Percentiles rank a stretch among this genome's conserved stretches.
Conservation (phyloP, 2,113 vertebrate species). For the Galbula dea region DNA sequence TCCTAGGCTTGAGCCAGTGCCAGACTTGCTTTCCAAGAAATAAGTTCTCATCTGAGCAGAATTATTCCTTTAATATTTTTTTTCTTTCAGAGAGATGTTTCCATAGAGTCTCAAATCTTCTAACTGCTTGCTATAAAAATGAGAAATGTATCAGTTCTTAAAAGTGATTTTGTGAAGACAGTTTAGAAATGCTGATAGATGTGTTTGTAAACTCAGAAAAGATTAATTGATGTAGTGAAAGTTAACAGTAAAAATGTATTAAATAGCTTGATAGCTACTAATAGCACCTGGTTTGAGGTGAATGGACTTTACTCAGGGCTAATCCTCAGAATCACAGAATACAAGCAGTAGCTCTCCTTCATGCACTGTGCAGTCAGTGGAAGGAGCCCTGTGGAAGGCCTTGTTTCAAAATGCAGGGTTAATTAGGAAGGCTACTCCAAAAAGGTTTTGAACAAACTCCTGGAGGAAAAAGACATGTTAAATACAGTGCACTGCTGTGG, state of each 20-base stretch:
- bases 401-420: not conserved
- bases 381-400: not conserved
- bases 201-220: not conserved
- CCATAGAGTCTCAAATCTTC: not conserved
- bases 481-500: not conserved
- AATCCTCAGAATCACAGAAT: not conserved
- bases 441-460: not conserved
- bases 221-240: not conserved
- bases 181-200: not conserved
- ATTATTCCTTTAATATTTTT: not conserved
- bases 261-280: not conserved
- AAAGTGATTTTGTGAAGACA: not conserved
- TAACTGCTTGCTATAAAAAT: not conserved
- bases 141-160: not conserved
- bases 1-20: not conserved
- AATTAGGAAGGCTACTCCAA: not conserved
- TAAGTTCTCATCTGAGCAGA: not conserved
- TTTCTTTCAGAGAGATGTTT: not conserved
- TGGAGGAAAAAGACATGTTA: not conserved
- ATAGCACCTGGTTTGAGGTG: not conserved
- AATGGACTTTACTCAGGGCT: not conserved
- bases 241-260: not conserved
- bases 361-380: not conserved
- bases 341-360: not conserved
- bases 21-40: not conserved